phyloP scores from a whole-genome alignment of 1,140 invertebrate species.

The Aplysia californica region DNA sequence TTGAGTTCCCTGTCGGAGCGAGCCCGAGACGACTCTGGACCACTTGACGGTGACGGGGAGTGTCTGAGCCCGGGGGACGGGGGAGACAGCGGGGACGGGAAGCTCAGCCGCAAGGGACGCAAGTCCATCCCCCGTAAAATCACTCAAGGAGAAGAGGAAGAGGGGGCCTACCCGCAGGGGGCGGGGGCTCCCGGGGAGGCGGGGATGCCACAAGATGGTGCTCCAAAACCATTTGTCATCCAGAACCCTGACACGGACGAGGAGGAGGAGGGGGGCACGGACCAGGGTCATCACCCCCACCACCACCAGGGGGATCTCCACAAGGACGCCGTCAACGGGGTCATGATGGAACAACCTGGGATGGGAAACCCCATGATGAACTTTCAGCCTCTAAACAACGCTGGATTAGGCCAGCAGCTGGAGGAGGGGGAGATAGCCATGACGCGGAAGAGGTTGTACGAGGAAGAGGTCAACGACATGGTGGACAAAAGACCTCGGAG shows the following conservation, averaged over 20 bases:
- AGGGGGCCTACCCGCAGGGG: background rate
- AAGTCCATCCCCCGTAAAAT: slow-evolving; percentile 28
- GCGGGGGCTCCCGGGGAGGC: background rate
- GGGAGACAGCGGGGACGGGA: slow-evolving; percentile 15
- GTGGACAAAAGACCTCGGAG: slow-evolving; percentile 25
- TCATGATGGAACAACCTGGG: no score
- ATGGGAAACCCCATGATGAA: no score
- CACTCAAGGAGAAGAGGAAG: slow-evolving; percentile 11
- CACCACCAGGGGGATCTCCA: background rate
- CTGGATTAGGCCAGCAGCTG: background rate
- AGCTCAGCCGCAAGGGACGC: slow-evolving; percentile 17
- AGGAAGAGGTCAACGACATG: slow-evolving; percentile 3
- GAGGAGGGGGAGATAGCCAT: background rate
- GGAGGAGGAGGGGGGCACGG: slow-evolving; percentile 7
- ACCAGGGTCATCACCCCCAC: background rate
- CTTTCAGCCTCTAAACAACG: slow-evolving; percentile 23
- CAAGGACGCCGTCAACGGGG: background rate
- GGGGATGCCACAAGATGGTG: background rate
- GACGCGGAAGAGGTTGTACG: background rate
- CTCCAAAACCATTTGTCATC: slow-evolving; percentile 23
- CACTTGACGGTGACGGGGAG: slow-evolving; percentile 24
- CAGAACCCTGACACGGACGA: slow-evolving; percentile 28
- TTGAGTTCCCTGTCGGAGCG: slow-evolving; percentile 50
- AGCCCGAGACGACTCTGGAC: slow-evolving; percentile 35
- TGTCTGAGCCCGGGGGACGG: slow-evolving; percentile 12